These are phyloP conservation scores for Bujurquina vittata DNA, from an alignment of 2,113 vertebrate species.

Conservation along the genomic window DNA sequence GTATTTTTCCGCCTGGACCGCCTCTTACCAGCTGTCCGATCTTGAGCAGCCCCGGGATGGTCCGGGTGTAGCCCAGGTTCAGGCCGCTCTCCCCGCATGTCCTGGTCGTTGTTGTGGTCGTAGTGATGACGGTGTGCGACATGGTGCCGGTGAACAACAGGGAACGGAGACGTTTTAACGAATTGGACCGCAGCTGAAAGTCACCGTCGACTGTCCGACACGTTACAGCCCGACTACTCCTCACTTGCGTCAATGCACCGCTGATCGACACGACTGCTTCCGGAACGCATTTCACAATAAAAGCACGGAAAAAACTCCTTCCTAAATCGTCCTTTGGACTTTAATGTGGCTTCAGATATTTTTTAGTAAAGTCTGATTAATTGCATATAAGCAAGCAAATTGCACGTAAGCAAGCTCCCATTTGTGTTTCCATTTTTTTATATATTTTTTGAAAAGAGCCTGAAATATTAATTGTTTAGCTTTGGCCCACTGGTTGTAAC, in stretches of 20 bases:
- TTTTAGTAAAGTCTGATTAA: no score
- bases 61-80: constrained; percentile 72
- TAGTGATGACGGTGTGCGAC: constrained; percentile 76
- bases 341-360: no score
- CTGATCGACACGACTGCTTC: not conserved
- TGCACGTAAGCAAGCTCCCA: no score
- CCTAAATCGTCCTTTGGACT: not conserved
- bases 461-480: fast-evolving
- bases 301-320: not conserved
- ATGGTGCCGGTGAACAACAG: constrained; percentile 43
- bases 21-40: constrained; percentile 79
- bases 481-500: not conserved
- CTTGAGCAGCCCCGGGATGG: constrained; percentile 77
- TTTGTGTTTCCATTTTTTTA: not conserved
- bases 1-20: not conserved
- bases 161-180: fast-evolving
- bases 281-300: constrained; percentile 34
- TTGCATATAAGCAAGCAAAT: no score
- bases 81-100: constrained; percentile 59
- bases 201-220: not conserved
- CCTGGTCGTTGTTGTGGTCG: constrained; percentile 40
- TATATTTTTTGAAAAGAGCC: not conserved
- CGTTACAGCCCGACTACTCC: not conserved
- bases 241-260: not conserved
- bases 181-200: not conserved